These are phyloP conservation scores for Horisme vitalbata DNA, from an alignment of 2,888 invertebrate genomes.

Conservation along the genomic window DNA sequence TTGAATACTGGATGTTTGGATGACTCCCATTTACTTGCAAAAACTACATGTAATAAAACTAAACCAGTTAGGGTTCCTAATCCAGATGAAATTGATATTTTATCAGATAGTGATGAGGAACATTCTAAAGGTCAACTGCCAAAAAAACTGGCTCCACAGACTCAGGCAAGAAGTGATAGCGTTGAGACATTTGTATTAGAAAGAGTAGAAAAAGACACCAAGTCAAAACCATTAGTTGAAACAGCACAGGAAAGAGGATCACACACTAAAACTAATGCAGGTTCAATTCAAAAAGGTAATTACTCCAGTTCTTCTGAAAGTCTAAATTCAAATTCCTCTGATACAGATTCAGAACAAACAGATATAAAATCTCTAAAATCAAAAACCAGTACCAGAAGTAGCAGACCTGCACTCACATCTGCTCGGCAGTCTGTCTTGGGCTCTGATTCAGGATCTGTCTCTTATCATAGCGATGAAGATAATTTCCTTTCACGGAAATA, in stretches of 20 bases:
- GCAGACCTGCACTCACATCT: conserved; percentile 40
- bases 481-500: conserved; percentile 71
- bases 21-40: conserved; percentile 52
- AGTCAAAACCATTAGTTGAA: conserved; percentile 40
- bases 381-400: conserved; percentile 35
- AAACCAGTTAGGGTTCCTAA: conserved; percentile 51
- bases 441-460: conserved; percentile 67
- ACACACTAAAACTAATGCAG: conserved; percentile 43
- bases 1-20: conserved; percentile 68
- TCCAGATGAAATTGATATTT: conserved; percentile 67
- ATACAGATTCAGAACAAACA: conserved; percentile 56
- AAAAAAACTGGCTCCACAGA: conserved; percentile 27
- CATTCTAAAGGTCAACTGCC: conserved; percentile 32
- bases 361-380: conserved; percentile 38
- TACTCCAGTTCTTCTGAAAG: conserved; percentile 64
- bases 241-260: conserved; percentile 48
- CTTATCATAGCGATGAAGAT: conserved; percentile 69
- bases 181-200: conserved; percentile 61
- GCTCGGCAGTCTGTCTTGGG: conserved; percentile 33
- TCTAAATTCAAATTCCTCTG: conserved; percentile 61
- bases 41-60: conserved; percentile 10
- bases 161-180: conserved; percentile 56
- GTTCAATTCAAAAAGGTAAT: neutral
- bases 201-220: conserved; percentile 42
- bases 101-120: conserved; percentile 61